phyloP scores from a whole-genome alignment of 2,888 invertebrate species.

The Abrostola triplasia region DNA sequence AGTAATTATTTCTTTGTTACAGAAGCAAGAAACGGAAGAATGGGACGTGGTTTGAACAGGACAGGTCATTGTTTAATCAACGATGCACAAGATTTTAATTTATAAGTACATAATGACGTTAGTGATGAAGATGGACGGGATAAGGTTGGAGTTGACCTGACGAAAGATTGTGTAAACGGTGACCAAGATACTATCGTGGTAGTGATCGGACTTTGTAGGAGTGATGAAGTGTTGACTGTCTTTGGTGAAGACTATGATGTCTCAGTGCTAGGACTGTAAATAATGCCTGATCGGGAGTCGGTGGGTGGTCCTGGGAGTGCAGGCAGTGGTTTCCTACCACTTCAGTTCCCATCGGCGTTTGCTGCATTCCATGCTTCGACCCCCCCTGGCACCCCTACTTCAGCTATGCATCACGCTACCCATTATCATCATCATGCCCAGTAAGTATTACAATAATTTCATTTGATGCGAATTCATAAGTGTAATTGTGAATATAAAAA shows the following conservation, averaged over 20 bases:
- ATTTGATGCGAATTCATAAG: too few species aligned
- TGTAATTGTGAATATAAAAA: background rate
- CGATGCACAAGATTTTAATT: constrained; percentile 61
- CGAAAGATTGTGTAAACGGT: constrained; percentile 47
- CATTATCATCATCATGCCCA: constrained; percentile 87
- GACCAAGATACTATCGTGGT: constrained; percentile 40
- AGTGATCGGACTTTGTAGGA: constrained; percentile 52
- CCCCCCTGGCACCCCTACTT: constrained; percentile 88
- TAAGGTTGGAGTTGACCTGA: constrained; percentile 83
- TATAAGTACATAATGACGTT: constrained; percentile 67
- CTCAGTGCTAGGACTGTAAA: constrained; percentile 74
- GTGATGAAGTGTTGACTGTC: constrained; percentile 58
- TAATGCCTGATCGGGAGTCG: constrained; percentile 88
- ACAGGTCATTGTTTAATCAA: constrained; percentile 51
- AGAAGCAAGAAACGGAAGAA: constrained; percentile 68
- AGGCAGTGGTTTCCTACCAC: constrained; percentile 88
- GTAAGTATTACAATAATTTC: constrained; percentile 68
- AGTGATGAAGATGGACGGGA: constrained; percentile 70
- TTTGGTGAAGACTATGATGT: constrained; percentile 66
- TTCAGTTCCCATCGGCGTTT: constrained; percentile 88
- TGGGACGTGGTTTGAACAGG: constrained; percentile 46
- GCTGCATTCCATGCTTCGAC: constrained; percentile 90
- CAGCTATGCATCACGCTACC: constrained; percentile 89
- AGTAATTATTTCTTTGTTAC: constrained; percentile 75
- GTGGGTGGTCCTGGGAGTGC: constrained; percentile 87